Evolutionary conservation across 2,797 vertebrate species (phyloP).

Genomic region (Chelmon rostratus): DNA sequence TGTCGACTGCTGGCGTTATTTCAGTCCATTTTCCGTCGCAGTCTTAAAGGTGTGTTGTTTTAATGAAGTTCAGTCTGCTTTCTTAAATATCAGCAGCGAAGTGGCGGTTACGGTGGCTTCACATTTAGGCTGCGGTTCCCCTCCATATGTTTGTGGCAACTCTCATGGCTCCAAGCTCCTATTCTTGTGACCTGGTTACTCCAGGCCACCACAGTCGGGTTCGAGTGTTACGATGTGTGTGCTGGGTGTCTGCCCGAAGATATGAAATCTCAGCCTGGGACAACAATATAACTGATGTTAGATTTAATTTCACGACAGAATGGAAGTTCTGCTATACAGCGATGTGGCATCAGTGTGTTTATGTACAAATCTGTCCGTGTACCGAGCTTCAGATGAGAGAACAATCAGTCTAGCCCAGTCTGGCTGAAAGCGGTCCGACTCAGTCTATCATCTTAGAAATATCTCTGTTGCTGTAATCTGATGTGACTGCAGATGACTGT

Average conservation of each 20-base stretch:
- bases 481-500: constrained; percentile 67
- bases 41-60: background rate
- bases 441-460: constrained; percentile 50
- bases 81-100: constrained; percentile 33
- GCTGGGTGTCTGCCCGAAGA: background rate
- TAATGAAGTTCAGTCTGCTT: constrained; percentile 1
- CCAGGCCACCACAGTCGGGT: background rate
- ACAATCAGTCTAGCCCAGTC: constrained; percentile 1
- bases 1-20: constrained; percentile 18
- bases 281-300: background rate
- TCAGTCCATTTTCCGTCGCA: background rate
- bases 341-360: background rate
- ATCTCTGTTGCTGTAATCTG: constrained; percentile 53
- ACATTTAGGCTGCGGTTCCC: constrained; percentile 24
- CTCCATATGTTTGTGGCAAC: constrained; percentile 4
- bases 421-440: constrained; percentile 42
- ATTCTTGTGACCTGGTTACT: constrained; percentile 48
- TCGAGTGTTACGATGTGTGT: constrained; percentile 1
- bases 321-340: background rate
- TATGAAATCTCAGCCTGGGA: constrained; percentile 3
- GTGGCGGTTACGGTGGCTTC: constrained; percentile 7
- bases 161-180: constrained; percentile 39
- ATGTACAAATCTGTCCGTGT: constrained; percentile 8
- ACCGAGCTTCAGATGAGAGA: constrained; percentile 22
- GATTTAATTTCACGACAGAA: background rate